Percentiles rank a stretch among this genome's conserved stretches.
These are phyloP conservation scores for Amblyopsis rosae DNA, from an alignment of 2,113 vertebrate species.

Conservation along the genomic window DNA sequence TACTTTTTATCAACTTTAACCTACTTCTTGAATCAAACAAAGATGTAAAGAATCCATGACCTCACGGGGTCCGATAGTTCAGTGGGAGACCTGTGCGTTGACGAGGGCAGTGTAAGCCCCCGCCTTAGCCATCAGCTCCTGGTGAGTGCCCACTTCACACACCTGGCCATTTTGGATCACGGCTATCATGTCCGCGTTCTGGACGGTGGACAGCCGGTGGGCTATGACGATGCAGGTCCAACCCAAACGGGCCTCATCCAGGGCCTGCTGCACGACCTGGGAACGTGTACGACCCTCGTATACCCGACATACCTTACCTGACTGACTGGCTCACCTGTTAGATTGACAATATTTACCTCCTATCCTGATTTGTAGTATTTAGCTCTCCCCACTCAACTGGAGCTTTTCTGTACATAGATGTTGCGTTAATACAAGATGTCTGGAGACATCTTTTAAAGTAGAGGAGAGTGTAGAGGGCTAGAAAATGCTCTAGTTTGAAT, in stretches of 20 bases:
- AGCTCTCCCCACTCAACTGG: too few species aligned
- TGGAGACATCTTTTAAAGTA: too few species aligned
- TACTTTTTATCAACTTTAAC: not conserved
- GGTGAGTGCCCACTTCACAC: conserved; percentile 80
- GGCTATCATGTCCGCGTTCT: conserved; percentile 79
- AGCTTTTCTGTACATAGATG: too few species aligned
- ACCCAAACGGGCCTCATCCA: conserved; percentile 78
- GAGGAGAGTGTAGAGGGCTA: too few species aligned
- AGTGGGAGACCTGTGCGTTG: conserved; percentile 68
- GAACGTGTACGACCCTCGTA: too few species aligned
- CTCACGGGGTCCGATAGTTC: not conserved
- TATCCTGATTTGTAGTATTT: too few species aligned
- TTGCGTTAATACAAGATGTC: too few species aligned
- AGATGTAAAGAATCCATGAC: not conserved
- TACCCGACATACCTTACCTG: too few species aligned
- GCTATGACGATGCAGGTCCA: conserved; percentile 82
- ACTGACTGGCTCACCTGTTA: too few species aligned
- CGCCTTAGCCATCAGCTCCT: conserved; percentile 74
- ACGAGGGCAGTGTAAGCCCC: conserved; percentile 26
- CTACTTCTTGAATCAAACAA: too few species aligned
- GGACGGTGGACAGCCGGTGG: conserved; percentile 81
- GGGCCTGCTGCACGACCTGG: conserved; percentile 81
- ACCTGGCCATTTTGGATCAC: conserved; percentile 75
- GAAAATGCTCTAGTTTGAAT: too few species aligned
- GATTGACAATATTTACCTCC: too few species aligned